Evolutionary conservation across 2,113 vertebrate genomes (phyloP), one percentile per base, ranked within the genome.

Genomic region (Grantiella picta): DNA sequence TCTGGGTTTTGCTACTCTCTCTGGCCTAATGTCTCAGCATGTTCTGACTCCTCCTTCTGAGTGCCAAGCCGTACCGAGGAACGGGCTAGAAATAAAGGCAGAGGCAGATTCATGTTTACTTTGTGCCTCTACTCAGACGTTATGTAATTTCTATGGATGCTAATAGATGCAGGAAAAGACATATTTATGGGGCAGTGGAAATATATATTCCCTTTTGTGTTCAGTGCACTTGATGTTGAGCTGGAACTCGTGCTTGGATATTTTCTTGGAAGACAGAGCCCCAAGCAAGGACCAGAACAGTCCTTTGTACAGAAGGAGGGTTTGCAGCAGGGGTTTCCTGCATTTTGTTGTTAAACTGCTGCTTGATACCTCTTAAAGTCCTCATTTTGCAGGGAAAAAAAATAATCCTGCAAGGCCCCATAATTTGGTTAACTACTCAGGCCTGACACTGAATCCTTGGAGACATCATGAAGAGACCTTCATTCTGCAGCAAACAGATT

Each of bases 11-110:
- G 72, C 95, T 95, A 50, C 94, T 94, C 91, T 96, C 89, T 80
- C 80, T 96, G 95, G 92, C 96, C 95, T 94, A 94, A 94, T 92
- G 94, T 97, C 92, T 96, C 96, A 66, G 86, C 95, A 28, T 93
- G 91, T 97, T 97, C 96, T 95, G 94, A 89, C 94, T 97, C 91
- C 81, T 89, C 81, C 82, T 82, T 52, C 84, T 73, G 64, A 76
- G 89, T 89, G 86, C 94, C 52, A 94, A 97, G 91, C 86, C 12
- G 4, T 44, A 84, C 91, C 4, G 15, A 78, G 80, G 86, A 92
- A 90, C 0, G 2, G 69, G 56, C 94, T 94, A 47, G 89, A 96
- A 96, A 94, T 93, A 92, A 92, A 95, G 89, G 83, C 75, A 95
- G 85, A 90, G 59, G 36, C 77, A 91, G 80, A 60, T 94, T 60